phyloP scores from a whole-genome alignment of 2,113 vertebrate genomes.

The Neolamprologus tretocephalus region DNA sequence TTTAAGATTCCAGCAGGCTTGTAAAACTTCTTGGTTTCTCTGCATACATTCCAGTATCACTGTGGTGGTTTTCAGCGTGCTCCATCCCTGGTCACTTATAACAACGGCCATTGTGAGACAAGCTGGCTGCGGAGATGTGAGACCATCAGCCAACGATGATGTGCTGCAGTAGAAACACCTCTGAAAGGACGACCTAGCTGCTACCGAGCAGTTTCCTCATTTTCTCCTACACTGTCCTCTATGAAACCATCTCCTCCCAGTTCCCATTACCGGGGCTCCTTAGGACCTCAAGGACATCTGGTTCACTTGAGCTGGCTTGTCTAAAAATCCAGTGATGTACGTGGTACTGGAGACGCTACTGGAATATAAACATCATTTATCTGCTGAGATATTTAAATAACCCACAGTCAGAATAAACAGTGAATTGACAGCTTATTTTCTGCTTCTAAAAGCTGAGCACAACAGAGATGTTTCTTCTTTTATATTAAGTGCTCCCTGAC shows the following conservation, averaged over 20 bases:
- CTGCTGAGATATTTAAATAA: neutral
- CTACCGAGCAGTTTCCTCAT: neutral
- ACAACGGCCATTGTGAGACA: conserved; percentile 41
- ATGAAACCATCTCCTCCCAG: neutral
- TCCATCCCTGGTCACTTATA: conserved; percentile 33
- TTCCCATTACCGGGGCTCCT: conserved; percentile 47
- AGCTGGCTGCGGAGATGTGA: conserved; percentile 3
- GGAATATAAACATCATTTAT: neutral
- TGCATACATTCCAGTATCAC: conserved; percentile 61
- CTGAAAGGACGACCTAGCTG: neutral
- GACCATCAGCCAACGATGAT: conserved; percentile 9
- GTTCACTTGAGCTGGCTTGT: neutral
- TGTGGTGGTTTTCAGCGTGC: conserved; percentile 40
- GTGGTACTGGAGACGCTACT: neutral
- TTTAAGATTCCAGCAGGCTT: conserved; percentile 67
- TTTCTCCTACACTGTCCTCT: conserved; percentile 19
- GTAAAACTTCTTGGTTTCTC: conserved; percentile 61
- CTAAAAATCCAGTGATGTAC: neutral
- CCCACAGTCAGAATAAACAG: neutral
- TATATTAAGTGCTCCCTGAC: neutral
- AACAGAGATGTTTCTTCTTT: neutral
- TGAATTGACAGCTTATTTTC: neutral
- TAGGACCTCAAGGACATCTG: conserved; percentile 66
- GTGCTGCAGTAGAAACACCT: conserved; percentile 5
- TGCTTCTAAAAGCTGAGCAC: neutral